Evolutionary conservation across 2,888 invertebrate genomes (phyloP), one percentile per base, ranked within the genome.

Genomic region (Mythimna pallens): DNA sequence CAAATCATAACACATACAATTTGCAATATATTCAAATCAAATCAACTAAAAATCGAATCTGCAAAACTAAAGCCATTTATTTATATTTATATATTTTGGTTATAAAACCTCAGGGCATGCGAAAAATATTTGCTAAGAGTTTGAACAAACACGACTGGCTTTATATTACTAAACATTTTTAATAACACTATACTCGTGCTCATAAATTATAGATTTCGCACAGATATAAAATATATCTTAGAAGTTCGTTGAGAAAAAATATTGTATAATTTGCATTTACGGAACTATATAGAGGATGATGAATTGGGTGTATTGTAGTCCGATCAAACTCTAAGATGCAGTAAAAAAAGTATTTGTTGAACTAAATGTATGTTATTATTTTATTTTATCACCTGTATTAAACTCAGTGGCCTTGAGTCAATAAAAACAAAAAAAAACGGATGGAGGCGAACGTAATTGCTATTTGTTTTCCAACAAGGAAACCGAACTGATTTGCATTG

Each of bases 391-490:
- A 78, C 9, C 12, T 61, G 30, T 58, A 66, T 68, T 63, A 17
- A 70, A 76, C 62, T n/a, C 20, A 50, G 1, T 61, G 68, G 72
- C 74, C 82, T 84, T 78, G 74, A 73, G 75, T 62, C 34, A 62
- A 52, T 68, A 58, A 73, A 65, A 72, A 81, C 68, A 68, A 73
- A 70, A 84, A 78, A 84, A 82, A 70, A 81, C 36, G 36, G 30
- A 65, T 67, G 67, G 14, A 70, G 84, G 77, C 81, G 80, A 77
- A 10, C 25, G 66, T 85, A 71, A 76, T 76, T 76, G 71, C 69
- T 63, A 76, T 76, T 83, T 72, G 81, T 83, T 78, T 73, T 73
- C 67, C 63, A 72, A 85, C 76, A 76, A 83, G 85, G 85, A 85
- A 86, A 79, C 75, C 52, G 43, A 61, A 58, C 73, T 65, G 66